A percentile compares a stretch with the other conserved stretches of the same genome.
phyloP scores from a whole-genome alignment of 23 tunicate species.

The Halocynthia roretzi region DNA sequence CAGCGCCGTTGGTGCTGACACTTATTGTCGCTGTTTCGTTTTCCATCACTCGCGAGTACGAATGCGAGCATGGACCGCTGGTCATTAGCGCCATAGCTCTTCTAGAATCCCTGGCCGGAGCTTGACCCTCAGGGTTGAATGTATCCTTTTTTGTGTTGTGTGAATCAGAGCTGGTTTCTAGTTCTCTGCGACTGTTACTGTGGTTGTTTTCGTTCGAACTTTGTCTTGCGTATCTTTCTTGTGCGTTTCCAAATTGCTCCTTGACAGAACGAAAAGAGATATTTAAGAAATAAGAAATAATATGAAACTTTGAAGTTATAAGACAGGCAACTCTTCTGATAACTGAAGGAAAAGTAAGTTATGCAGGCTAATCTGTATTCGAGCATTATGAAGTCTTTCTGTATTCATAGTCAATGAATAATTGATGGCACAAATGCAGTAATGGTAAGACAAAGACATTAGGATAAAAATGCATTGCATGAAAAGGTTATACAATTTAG shows the following conservation, averaged over 20 bases:
- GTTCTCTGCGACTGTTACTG: no score
- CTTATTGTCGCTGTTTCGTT: neutral
- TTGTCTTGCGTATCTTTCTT: no score
- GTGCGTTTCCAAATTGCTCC: no score
- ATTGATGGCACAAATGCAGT: conserved; percentile 14
- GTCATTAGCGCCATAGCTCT: conserved; percentile 11
- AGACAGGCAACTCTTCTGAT: neutral
- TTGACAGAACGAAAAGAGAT: no score
- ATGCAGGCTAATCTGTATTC: neutral
- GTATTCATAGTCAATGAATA: neutral
- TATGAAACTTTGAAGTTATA: no score
- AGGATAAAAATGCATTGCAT: no score
- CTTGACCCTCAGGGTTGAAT: neutral
- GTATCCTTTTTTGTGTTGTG: neutral
- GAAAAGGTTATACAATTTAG: no score
- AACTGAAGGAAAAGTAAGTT: neutral
- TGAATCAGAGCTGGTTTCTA: neutral
- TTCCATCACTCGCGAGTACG: conserved; percentile 3
- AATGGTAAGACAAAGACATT: no score
- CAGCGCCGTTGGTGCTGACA: conserved; percentile 15
- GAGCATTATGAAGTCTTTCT: conserved; percentile 4
- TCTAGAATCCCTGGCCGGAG: neutral
- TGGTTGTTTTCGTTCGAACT: no score
- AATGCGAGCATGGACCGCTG: conserved; percentile 7
- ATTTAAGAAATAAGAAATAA: no score